Evolutionary conservation across 2,797 vertebrate genomes (phyloP), one percentile per base, ranked within the genome.

Genomic region (Acanthopagrus latus): DNA sequence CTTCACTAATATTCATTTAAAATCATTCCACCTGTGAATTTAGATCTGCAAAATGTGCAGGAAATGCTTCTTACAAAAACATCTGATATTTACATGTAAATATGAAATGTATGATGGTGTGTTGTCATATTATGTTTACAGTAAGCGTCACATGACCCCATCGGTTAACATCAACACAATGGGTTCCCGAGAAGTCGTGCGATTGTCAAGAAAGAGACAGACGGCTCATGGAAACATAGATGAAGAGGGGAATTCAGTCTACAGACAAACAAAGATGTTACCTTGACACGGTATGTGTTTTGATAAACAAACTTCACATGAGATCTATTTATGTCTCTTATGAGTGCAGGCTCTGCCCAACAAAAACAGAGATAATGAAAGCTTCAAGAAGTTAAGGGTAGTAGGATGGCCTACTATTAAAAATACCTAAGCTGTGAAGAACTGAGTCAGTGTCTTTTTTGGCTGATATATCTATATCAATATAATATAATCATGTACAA

Each of bases 1-100:
- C 17, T 16, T 16, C 2, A n/a, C 1, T 2, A 4, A 16, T 12
- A 16, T 14, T 0, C 0, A 7, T 33, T 23, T 55, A 8, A 38
- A 33, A 58, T n/a, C 0, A 46, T 27, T 27, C 27, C 27, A 27
- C 27, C 27, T 27, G 2, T 2, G 27, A 27, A 27, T 27, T 27
- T 27, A 27, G n/a, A n/a, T 27, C 27, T 27, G 27, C 27, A 27
- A 27, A 27, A 27, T 27, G 27, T 27, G 27, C 27, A 27, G 27
- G 27, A 27, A 27, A 27, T 27, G 27, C 27, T 27, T 27, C 27
- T 27, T 27, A 27, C 27, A 27, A 27, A 27, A 27, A n/a, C 27
- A 27, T 27, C 27, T 27, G 27, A 27, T 27, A 27, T 16, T n/a
- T 7, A 21, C 14, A 64, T 20, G 29, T 51, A 14, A 29, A 59